phyloP scores from a whole-genome alignment of 2,113 vertebrate genomes.

The Triplophysa dalaica region DNA sequence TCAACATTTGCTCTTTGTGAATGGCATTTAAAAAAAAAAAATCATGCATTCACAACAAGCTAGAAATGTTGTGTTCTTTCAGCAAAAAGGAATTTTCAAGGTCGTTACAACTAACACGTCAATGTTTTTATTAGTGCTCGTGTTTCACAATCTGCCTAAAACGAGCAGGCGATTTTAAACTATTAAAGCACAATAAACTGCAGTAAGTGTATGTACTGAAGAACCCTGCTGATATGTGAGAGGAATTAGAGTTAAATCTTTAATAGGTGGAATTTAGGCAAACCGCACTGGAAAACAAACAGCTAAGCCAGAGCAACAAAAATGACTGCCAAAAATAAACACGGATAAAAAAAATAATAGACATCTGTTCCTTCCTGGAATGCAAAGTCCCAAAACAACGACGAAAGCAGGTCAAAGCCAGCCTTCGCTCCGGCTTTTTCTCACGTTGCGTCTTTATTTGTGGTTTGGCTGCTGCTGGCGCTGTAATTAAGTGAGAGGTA shows the following conservation, averaged over 20 bases:
- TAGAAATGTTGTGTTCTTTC: too few relatives aligned
- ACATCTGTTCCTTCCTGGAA: constrained; percentile 74
- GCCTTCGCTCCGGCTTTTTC: constrained; percentile 48
- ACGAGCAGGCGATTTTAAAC: not conserved
- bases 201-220: not conserved
- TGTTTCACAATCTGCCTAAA: too few relatives aligned
- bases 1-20: too few relatives aligned
- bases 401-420: constrained; percentile 72
- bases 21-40: too few relatives aligned
- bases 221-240: constrained; percentile 53
- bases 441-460: constrained; percentile 71
- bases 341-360: constrained; percentile 73
- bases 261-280: constrained; percentile 72
- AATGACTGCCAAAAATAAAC: constrained; percentile 68
- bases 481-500: constrained; percentile 78
- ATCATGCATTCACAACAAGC: too few relatives aligned
- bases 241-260: constrained; percentile 66
- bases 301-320: constrained; percentile 62
- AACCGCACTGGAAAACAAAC: constrained; percentile 70
- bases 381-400: constrained; percentile 67
- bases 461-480: constrained; percentile 69
- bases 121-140: too few relatives aligned
- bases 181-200: not conserved
- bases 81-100: too few relatives aligned
- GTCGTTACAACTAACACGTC: too few relatives aligned